Evolutionary conservation across 2,113 vertebrate genomes (phyloP).

Genomic region (Podarcis muralis): DNA sequence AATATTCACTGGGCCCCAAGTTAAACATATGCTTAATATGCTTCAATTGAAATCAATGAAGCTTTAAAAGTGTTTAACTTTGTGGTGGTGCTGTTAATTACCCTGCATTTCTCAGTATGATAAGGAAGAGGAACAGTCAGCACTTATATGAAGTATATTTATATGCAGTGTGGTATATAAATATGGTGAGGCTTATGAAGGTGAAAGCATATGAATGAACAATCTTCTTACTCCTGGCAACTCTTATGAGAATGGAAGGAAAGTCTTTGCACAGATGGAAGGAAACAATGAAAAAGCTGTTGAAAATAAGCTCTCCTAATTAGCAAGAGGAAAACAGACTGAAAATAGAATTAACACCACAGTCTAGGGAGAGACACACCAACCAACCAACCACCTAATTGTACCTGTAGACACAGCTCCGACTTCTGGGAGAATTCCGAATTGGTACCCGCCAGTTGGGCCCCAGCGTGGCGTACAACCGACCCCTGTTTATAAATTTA

Average conservation of each 20-base stretch:
- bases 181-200: not conserved
- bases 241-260: not conserved
- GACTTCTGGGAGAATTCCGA: slow-evolving; percentile 88
- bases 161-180: not conserved
- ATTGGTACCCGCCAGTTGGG: slow-evolving; percentile 94
- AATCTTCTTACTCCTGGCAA: not conserved
- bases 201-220: slow-evolving; percentile 7
- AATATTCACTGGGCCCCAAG: not conserved
- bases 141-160: slow-evolving; percentile 23
- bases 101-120: not conserved
- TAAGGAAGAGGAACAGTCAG: not conserved
- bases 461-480: slow-evolving; percentile 93
- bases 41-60: not conserved
- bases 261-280: slow-evolving; percentile 19
- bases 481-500: slow-evolving; percentile 87
- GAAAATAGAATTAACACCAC: slow-evolving; percentile 24
- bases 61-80: not conserved
- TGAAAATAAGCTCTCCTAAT: not conserved
- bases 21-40: not conserved
- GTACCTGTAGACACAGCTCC: slow-evolving; percentile 93
- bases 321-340: not conserved
- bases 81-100: not conserved
- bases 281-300: not conserved
- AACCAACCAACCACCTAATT: slow-evolving; percentile 61
- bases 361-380: slow-evolving; percentile 16